Evolutionary conservation across 2,888 invertebrate species (phyloP).

Genomic region (Tachina fera): DNA sequence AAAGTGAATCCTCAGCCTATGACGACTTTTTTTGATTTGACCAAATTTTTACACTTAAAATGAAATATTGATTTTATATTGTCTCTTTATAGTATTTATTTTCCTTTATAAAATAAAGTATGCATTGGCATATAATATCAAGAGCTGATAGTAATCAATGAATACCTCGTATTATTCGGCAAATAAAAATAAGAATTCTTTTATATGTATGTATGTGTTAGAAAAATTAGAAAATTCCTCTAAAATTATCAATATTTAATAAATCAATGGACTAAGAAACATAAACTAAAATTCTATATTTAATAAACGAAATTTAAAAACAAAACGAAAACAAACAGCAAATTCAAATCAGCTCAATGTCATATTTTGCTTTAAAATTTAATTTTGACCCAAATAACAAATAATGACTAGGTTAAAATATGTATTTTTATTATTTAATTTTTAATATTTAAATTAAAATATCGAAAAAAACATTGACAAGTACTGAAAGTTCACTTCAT

Average conservation of each 20-base stretch:
- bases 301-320: slow-evolving; percentile 8
- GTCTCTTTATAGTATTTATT: too few relatives aligned
- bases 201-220: too few relatives aligned
- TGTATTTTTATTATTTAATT: not conserved
- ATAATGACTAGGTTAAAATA: slow-evolving; percentile 17
- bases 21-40: too few relatives aligned
- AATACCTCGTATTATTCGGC: too few relatives aligned
- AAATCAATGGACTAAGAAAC: not conserved
- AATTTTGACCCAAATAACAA: slow-evolving; percentile 23
- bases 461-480: slow-evolving; percentile 24
- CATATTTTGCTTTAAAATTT: slow-evolving; percentile 32
- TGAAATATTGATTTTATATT: too few relatives aligned
- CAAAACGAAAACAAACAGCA: not conserved
- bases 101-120: too few relatives aligned
- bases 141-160: too few relatives aligned
- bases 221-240: too few relatives aligned
- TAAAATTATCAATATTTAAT: not conserved
- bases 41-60: too few relatives aligned
- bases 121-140: too few relatives aligned
- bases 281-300: not conserved
- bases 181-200: too few relatives aligned
- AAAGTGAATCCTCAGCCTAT: too few relatives aligned
- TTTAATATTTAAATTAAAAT: not conserved
- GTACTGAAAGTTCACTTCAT: slow-evolving; percentile 32
- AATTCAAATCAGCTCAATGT: slow-evolving; percentile 48